Percentiles rank a stretch among this genome's conserved stretches.
phyloP scores from a whole-genome alignment of 92 coral and sea anemone species.

The Epizoanthus stellaris region DNA sequence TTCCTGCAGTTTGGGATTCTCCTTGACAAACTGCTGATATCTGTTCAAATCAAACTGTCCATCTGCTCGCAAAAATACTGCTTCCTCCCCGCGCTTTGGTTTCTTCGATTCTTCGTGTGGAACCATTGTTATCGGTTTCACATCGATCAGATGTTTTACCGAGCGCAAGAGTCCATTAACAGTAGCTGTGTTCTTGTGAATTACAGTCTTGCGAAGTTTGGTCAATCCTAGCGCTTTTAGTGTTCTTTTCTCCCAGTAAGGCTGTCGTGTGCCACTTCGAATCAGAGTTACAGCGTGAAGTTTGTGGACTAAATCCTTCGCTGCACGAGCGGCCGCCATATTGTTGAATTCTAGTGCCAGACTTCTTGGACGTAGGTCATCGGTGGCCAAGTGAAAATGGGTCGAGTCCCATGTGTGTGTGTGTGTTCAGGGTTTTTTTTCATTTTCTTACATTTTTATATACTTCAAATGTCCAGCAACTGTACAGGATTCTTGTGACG shows the following conservation, averaged over 20 bases:
- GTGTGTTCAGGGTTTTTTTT: too few species aligned
- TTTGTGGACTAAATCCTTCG: constrained; percentile 62
- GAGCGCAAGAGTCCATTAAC: constrained; percentile 89
- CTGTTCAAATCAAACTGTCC: constrained; percentile 81
- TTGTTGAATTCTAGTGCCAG: constrained; percentile 35
- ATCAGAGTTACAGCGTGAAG: constrained; percentile 91
- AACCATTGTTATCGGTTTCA: constrained; percentile 73
- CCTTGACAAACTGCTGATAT: constrained; percentile 61
- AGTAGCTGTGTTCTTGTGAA: constrained; percentile 92
- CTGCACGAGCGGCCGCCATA: constrained; percentile 78
- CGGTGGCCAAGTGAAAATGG: neutral
- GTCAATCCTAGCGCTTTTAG: constrained; percentile 88
- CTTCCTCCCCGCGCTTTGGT: constrained; percentile 38
- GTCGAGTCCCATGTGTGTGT: neutral
- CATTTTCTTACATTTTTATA: too few species aligned
- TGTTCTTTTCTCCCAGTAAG: constrained; percentile 97
- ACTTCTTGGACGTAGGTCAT: neutral
- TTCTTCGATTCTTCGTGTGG: constrained; percentile 28
- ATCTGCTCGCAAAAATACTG: constrained; percentile 75
- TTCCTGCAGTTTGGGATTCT: constrained; percentile 55
- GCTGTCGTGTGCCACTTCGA: constrained; percentile 90
- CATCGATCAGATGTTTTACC: constrained; percentile 82
- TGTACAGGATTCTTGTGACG: too few species aligned
- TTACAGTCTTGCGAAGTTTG: constrained; percentile 84
- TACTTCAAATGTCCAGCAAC: too few species aligned